phyloP scores from a whole-genome alignment of 2,888 invertebrate species.

The Digitonthophagus gazella region DNA sequence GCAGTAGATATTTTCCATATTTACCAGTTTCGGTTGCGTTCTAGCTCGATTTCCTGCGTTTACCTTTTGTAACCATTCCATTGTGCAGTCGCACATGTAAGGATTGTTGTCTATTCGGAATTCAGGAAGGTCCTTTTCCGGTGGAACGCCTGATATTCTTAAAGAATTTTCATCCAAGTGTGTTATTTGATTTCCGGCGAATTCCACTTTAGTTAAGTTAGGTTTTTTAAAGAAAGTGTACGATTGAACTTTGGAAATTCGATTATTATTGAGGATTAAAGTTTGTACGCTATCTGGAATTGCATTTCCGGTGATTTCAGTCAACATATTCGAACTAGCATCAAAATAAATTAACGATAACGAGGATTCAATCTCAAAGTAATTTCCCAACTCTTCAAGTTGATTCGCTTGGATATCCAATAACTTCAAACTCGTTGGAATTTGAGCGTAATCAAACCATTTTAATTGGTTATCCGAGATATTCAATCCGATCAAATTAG shows the following conservation, averaged over 20 bases:
- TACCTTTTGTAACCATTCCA: conserved; percentile 87
- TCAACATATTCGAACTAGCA: conserved; percentile 76
- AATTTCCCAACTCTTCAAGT: conserved; percentile 80
- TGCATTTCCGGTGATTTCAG: conserved; percentile 78
- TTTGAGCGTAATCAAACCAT: conserved; percentile 82
- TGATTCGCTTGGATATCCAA: conserved; percentile 82
- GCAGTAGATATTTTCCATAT: conserved; percentile 80
- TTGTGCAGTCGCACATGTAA: conserved; percentile 83
- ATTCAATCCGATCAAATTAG: conserved; percentile 80
- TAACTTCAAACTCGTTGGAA: conserved; percentile 81
- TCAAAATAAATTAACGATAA: conserved; percentile 77
- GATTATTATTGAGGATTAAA: conserved; percentile 76
- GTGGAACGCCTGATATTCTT: conserved; percentile 72
- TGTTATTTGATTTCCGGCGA: conserved; percentile 77
- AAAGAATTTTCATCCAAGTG: conserved; percentile 73
- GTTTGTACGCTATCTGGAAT: conserved; percentile 81
- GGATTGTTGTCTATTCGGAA: conserved; percentile 85
- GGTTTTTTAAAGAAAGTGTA: conserved; percentile 86
- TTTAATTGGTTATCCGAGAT: conserved; percentile 82
- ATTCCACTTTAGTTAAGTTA: conserved; percentile 77
- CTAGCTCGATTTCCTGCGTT: conserved; percentile 72
- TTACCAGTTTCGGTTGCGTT: conserved; percentile 79
- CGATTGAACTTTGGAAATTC: conserved; percentile 79
- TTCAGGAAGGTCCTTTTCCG: conserved; percentile 71
- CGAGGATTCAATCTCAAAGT: conserved; percentile 79